Conservation (phyloP, 2,888 invertebrate genomes). For the Brachycybe producta region DNA sequence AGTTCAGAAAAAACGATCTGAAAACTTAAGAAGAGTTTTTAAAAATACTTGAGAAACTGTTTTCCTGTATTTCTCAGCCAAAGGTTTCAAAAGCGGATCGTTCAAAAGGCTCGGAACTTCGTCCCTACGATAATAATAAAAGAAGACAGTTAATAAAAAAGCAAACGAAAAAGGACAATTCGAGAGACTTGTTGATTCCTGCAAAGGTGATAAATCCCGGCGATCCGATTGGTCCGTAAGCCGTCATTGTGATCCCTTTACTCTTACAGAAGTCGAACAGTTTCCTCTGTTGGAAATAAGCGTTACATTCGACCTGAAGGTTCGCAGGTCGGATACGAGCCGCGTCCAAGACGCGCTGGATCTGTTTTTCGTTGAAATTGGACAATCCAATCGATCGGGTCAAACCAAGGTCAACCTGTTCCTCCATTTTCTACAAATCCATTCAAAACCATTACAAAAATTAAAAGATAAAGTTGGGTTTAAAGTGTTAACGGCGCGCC, state of each 20-base stretch:
- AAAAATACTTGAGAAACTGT: constrained; percentile 24
- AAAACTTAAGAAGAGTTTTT: not conserved
- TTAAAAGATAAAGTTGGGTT: no score
- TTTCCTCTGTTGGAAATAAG: constrained; percentile 32
- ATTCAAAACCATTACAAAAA: no score
- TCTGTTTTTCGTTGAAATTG: constrained; percentile 63
- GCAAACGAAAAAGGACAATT: no score
- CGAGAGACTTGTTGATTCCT: no score
- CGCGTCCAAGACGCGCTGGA: constrained; percentile 48
- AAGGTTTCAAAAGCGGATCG: constrained; percentile 12
- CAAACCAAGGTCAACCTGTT: constrained; percentile 52
- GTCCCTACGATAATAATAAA: not conserved
- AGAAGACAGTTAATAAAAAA: no score
- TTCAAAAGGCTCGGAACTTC: constrained; percentile 14
- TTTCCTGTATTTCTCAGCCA: constrained; percentile 24
- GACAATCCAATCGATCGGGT: constrained; percentile 70
- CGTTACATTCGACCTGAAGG: constrained; percentile 36
- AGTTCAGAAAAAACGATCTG: not conserved
- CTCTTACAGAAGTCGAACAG: constrained; percentile 28
- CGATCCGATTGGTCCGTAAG: constrained; percentile 33
- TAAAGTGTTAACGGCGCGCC: no score
- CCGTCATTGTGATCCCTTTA: constrained; percentile 29
- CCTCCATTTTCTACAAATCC: constrained; percentile 49
- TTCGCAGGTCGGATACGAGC: constrained; percentile 49
- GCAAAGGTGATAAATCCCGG: constrained; percentile 26